These are phyloP conservation scores for Pocota personata DNA, from an alignment of 2,888 invertebrate species.

Conservation along the genomic window DNA sequence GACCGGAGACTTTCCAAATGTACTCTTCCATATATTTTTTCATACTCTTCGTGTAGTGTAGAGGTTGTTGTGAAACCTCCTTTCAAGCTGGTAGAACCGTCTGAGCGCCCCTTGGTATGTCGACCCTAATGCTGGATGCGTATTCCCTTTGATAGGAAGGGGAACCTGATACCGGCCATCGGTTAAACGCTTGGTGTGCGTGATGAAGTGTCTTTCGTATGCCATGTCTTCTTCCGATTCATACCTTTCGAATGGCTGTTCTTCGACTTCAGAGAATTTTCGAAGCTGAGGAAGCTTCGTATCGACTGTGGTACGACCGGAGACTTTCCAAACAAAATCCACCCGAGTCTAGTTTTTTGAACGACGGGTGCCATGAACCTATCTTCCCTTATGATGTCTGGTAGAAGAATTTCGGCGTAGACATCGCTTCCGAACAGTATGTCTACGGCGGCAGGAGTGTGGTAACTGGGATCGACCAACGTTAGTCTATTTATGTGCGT, in stretches of 20 bases:
- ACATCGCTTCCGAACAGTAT: background rate
- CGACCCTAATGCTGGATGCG: slow-evolving; percentile 42
- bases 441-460: background rate
- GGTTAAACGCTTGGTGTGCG: background rate
- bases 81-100: too few relatives aligned
- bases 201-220: too few relatives aligned
- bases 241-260: background rate
- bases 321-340: background rate
- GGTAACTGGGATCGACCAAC: background rate
- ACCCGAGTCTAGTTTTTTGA: slow-evolving; percentile 53
- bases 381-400: background rate
- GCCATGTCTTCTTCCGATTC: background rate
- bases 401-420: background rate
- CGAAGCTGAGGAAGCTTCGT: background rate
- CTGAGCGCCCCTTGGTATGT: too few relatives aligned
- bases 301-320: background rate
- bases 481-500: background rate
- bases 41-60: background rate
- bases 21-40: background rate
- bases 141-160: background rate
- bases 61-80: too few relatives aligned
- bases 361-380: background rate
- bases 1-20: background rate
- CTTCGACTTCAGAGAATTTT: background rate
- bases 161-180: background rate